phyloP scores from a whole-genome alignment of 1,140 invertebrate genomes.

The Cephus cinctus region DNA sequence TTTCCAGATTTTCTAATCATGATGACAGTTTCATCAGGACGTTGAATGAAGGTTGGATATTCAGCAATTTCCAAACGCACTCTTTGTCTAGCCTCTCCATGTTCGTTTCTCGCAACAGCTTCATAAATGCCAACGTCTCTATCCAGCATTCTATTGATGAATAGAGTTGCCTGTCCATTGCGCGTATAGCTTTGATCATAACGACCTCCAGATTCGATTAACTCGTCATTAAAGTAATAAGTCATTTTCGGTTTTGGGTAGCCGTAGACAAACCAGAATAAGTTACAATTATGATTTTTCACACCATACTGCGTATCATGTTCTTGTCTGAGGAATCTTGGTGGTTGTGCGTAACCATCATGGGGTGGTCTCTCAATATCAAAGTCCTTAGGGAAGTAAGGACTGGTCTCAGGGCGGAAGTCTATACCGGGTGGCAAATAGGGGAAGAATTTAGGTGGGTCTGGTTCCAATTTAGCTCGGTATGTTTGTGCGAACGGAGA shows the following conservation, averaged over 20 bases:
- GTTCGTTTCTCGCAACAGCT: constrained; percentile 88
- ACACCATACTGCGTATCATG: constrained; percentile 84
- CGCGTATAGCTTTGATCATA: constrained; percentile 84
- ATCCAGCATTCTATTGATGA: constrained; percentile 86
- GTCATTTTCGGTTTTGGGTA: constrained; percentile 89
- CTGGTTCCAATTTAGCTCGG: constrained; percentile 74
- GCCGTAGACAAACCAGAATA: constrained; percentile 92
- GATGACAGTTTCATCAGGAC: constrained; percentile 80
- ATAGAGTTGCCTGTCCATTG: constrained; percentile 85
- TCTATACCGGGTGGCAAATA: constrained; percentile 79
- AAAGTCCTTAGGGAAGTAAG: constrained; percentile 87
- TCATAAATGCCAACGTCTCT: constrained; percentile 92
- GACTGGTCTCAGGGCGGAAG: constrained; percentile 83
- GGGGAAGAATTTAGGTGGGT: constrained; percentile 75
- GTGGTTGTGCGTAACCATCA: constrained; percentile 78
- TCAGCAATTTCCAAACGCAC: constrained; percentile 87
- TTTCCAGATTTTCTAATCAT: constrained; percentile 71
- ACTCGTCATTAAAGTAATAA: constrained; percentile 83
- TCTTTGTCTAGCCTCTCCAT: constrained; percentile 82
- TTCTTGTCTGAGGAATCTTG: constrained; percentile 81
- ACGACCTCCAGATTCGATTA: constrained; percentile 77
- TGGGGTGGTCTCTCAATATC: constrained; percentile 83
- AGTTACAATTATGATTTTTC: constrained; percentile 80
- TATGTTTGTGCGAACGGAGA: constrained; percentile 84
- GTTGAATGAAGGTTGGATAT: constrained; percentile 84